These are phyloP conservation scores for Panthera tigris DNA, from an alignment of 2,113 vertebrate genomes.

Conservation along the genomic window DNA sequence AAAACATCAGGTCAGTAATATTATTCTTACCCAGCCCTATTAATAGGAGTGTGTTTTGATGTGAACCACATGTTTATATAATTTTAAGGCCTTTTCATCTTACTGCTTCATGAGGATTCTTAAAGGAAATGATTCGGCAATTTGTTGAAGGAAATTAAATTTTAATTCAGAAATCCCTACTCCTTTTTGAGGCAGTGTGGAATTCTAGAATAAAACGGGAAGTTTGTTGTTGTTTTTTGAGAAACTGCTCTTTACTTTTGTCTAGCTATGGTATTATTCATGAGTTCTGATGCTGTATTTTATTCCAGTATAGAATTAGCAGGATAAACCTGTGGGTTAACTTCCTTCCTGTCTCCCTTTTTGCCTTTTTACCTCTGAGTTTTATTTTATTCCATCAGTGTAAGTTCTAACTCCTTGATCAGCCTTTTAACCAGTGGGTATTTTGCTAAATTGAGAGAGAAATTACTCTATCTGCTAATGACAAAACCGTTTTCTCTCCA, in stretches of 20 bases:
- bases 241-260: not conserved
- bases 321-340: not conserved
- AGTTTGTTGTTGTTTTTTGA: not conserved
- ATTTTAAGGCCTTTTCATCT: not conserved
- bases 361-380: not conserved
- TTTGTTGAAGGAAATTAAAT: not conserved
- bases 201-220: not conserved
- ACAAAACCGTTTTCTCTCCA: not conserved
- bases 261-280: not conserved
- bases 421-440: not conserved
- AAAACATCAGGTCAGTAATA: constrained; percentile 83
- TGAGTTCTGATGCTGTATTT: not conserved
- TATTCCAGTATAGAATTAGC: not conserved
- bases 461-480: not conserved
- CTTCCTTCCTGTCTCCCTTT: not conserved
- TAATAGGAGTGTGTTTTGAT: not conserved
- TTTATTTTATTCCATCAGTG: not conserved
- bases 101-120: not conserved
- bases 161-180: not conserved
- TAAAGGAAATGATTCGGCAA: not conserved
- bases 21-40: not conserved
- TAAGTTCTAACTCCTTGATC: not conserved
- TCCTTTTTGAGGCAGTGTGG: not conserved
- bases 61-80: not conserved
- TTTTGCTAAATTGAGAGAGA: not conserved